Evolutionary conservation across 1,140 invertebrate species (phyloP), one percentile per base, ranked within the genome.

Genomic region (Propsilocerus akamusi): DNA sequence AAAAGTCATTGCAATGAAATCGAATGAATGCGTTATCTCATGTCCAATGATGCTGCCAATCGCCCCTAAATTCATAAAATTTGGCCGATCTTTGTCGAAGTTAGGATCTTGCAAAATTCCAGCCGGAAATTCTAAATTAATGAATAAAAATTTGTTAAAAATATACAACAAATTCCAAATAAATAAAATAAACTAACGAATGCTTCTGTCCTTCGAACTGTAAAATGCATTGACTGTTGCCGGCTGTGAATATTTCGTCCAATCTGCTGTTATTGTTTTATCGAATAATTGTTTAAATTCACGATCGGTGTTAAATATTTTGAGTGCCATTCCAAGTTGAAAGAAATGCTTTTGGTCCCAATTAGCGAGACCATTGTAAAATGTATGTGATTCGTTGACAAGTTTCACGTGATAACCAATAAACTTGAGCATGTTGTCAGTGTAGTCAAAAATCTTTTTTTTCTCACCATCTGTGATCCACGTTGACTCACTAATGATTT

Each of bases 101-200:
- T 84, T 85, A n/a, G 72, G 70, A 5, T 78, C 78, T 68, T 84
- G 81, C 2, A 85, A 64, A 55, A 86, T 85, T 23, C 80, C 83
- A 56, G 81, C 81, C 2, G 82, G 81, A 59, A 86, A 83, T 25
- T 56, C 77, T 76, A 63, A 78, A 76, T 62, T 78, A 79, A 22
- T 74, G 12, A n/a, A n/a, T n/a, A 53, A 51, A 28, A 46, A 52
- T 54, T 23, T 8, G 6, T 46, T 25, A 17, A 26, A 6, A 32
- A n/a, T 11, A 28, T 4, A 41, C 17, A 17, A 37, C 20, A 17
- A 6, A 17, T 4, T 37, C 20, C 20, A 7, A 11, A 37, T 37
- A 8, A 7, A 5, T 20, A 41, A 41, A 17, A 12, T 14, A 12
- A 5, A 50, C 72, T 67, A 62, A 77, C 75, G 73, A 52, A 81